Percentiles rank a stretch among this genome's conserved stretches.
Evolutionary conservation across 2,113 vertebrate species (phyloP).

Genomic region (Mastomys coucha): DNA sequence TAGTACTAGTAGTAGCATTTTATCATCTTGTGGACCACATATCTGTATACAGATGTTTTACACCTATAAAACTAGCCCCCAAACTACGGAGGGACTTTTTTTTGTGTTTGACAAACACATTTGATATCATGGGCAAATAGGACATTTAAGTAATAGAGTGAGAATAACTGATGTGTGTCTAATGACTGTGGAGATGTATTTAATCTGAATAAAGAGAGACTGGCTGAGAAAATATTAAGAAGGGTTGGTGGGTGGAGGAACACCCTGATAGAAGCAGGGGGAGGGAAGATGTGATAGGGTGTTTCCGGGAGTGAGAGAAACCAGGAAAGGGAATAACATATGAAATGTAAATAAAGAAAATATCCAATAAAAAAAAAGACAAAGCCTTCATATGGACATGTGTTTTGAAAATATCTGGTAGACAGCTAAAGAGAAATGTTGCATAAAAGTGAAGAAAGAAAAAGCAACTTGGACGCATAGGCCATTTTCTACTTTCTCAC

Average conservation of each 20-base stretch:
- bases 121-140: background rate
- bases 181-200: background rate
- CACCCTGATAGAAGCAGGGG: too few relatives aligned
- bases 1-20: background rate
- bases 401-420: background rate
- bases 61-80: background rate
- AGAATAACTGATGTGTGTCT: background rate
- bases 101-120: background rate
- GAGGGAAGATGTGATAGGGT: too few relatives aligned
- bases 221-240: background rate
- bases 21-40: background rate
- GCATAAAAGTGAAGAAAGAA: background rate
- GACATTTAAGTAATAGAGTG: background rate
- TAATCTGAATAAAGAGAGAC: background rate
- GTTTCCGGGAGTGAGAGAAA: too few relatives aligned
- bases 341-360: too few relatives aligned
- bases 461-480: background rate
- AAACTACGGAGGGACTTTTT: background rate
- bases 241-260: too few relatives aligned
- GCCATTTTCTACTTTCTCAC: background rate
- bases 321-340: too few relatives aligned
- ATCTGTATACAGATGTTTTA: background rate
- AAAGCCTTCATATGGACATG: too few relatives aligned
- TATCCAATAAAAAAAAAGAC: too few relatives aligned
- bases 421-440: background rate